These are phyloP conservation scores for Drosophila sucinea DNA, from an alignment of 1,140 invertebrate species.

Conservation along the genomic window DNA sequence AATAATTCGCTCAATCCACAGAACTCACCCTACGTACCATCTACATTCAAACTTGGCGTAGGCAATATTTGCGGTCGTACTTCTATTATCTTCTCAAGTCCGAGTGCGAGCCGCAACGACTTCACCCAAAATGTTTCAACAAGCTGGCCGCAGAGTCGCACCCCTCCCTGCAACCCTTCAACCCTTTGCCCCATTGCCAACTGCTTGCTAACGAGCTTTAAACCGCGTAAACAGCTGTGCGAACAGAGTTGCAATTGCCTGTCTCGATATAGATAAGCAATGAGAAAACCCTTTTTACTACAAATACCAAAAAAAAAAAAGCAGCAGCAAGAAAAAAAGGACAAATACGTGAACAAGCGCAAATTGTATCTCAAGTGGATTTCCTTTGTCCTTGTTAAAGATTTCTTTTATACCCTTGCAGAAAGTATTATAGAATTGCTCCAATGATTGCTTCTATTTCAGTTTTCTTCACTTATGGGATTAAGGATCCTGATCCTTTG, in stretches of 20 bases:
- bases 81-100: slow-evolving; percentile 69
- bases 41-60: slow-evolving; percentile 24
- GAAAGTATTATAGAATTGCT: background rate
- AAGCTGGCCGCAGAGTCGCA: slow-evolving; percentile 35
- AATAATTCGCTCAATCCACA: slow-evolving; percentile 33
- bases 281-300: slow-evolving; percentile 33
- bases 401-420: background rate
- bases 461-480: too few species aligned
- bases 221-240: slow-evolving; percentile 71
- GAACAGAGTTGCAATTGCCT: slow-evolving; percentile 47
- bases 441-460: background rate
- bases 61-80: slow-evolving; percentile 66
- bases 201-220: slow-evolving; percentile 60
- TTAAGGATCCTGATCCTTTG: too few species aligned
- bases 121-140: slow-evolving; percentile 60
- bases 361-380: slow-evolving; percentile 22
- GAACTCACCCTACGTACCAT: background rate
- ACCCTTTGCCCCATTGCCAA: background rate
- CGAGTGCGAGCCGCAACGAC: slow-evolving; percentile 47
- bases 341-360: slow-evolving; percentile 21
- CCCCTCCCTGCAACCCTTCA: background rate
- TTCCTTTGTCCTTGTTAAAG: background rate
- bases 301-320: slow-evolving; percentile 15
- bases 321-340: slow-evolving; percentile 2
- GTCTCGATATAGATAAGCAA: slow-evolving; percentile 15